These are phyloP conservation scores for Drosophila incognita DNA, from an alignment of 2,888 invertebrate genomes.

Conservation along the genomic window DNA sequence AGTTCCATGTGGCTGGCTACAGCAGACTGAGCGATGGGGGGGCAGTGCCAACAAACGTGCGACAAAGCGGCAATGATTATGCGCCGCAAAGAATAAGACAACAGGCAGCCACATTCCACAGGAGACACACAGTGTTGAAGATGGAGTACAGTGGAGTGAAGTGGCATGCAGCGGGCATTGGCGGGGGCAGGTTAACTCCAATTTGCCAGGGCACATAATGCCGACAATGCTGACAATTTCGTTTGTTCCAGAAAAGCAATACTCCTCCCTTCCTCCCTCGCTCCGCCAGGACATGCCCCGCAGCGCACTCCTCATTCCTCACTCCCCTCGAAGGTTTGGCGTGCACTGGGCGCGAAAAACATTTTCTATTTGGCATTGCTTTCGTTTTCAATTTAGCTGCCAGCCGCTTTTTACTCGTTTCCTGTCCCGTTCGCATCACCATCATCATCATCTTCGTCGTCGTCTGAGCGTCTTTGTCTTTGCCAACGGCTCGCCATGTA, in stretches of 20 bases:
- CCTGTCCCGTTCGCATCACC: constrained; percentile 16
- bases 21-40: not conserved
- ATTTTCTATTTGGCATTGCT: constrained; percentile 79
- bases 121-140: not conserved
- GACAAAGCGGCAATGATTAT: constrained; percentile 80
- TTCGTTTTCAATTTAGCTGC: constrained; percentile 76
- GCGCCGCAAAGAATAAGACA: constrained; percentile 66
- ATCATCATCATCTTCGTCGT: constrained; percentile 5
- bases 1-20: constrained; percentile 76
- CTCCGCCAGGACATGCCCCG: not conserved
- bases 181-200: constrained; percentile 71
- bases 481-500: constrained; percentile 33
- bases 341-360: constrained; percentile 57
- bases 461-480: constrained; percentile 27
- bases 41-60: constrained; percentile 62
- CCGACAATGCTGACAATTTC: constrained; percentile 79
- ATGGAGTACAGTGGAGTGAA: not conserved
- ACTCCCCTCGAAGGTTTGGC: not conserved
- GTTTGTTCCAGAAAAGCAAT: constrained; percentile 41
- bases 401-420: constrained; percentile 35
- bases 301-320: not conserved
- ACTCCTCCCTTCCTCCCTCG: not conserved
- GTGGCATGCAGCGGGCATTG: not conserved
- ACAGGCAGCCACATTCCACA: constrained; percentile 45
- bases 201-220: constrained; percentile 74